These are phyloP conservation scores for Malthinus seriepunctatus DNA, from an alignment of 2,888 invertebrate species.

Conservation along the genomic window DNA sequence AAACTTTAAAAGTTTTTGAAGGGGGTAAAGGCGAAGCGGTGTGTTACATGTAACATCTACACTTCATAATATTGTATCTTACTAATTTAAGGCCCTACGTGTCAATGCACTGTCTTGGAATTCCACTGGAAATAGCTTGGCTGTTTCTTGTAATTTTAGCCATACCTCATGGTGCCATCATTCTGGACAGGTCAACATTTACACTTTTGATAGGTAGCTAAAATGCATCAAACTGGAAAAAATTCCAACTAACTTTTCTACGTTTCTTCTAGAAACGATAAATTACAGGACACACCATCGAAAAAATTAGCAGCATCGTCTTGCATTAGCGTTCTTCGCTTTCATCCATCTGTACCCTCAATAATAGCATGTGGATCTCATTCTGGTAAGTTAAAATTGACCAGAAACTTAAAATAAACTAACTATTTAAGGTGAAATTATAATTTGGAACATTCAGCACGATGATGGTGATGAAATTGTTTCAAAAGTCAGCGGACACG, in stretches of 20 bases:
- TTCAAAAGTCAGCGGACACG: slow-evolving; percentile 42
- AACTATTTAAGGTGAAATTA: slow-evolving; percentile 38
- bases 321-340: slow-evolving; percentile 55
- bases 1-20: slow-evolving; percentile 38
- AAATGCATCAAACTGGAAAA: too few species aligned
- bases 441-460: slow-evolving; percentile 48
- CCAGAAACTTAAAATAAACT: neutral
- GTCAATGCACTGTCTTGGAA: slow-evolving; percentile 51
- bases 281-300: slow-evolving; percentile 42
- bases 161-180: slow-evolving; percentile 55
- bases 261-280: slow-evolving; percentile 41
- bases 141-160: slow-evolving; percentile 45
- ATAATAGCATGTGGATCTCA: slow-evolving; percentile 56
- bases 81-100: slow-evolving; percentile 28
- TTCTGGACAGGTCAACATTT: slow-evolving; percentile 45
- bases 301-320: slow-evolving; percentile 47
- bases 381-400: slow-evolving; percentile 41
- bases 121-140: slow-evolving; percentile 50
- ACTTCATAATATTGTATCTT: neutral
- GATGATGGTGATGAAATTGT: slow-evolving; percentile 44
- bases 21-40: too few species aligned
- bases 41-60: too few species aligned
- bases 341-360: slow-evolving; percentile 57
- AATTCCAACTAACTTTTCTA: neutral
- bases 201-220: slow-evolving; percentile 45